Base-by-base conservation (phyloP, 92 coral and sea anemone genomes). In the Muricea muricata region DNA sequence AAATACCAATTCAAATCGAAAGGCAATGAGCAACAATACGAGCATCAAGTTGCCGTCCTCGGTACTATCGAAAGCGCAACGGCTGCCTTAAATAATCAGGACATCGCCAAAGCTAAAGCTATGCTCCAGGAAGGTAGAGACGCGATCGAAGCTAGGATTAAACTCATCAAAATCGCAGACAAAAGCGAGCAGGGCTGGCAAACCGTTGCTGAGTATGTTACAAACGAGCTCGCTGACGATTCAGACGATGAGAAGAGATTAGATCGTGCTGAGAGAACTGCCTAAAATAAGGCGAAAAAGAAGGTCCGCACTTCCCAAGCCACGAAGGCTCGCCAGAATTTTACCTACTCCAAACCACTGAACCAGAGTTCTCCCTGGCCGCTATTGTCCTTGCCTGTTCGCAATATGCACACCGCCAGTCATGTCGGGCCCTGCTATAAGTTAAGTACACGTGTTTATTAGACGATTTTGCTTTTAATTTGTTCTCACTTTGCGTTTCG, bases 11-110 rank as follows among this genome's bases (percentile, higher is more conserved):
- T 70, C 50, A 70, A 70, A 12, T 70, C 76, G 1, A 70, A 70
- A 70, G 76, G 76, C 7, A 70, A 70, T 30, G 76, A 70, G 25
- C 76, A 70, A 29, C 76, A 70, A 39, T 70, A 32, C 21, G 0
- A 70, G 9, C 76, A 39, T 17, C 76, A 70, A 29, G 9, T 34
- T 14, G 26, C 1, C 1, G 3, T 70, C 3, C 50, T 70, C 29
- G 76, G 39, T n/a, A 40, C 50, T 2, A 7, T 70, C 1, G 76
- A 70, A 8, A 12, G 76, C 46, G 76, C 76, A 0, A 8, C 76
- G 0, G 39, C 50, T 54, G 50, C 76, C 0, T 15, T 70, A 4
- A 28, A 70, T 6, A 4, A 39, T 29, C 76, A 34, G 7, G 47
- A 70, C 6, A 6, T 26, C 1, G 20, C n/a, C 39, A 70, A 70